Conservation (phyloP, 2,888 invertebrate genomes). For the Melipona beecheii region DNA sequence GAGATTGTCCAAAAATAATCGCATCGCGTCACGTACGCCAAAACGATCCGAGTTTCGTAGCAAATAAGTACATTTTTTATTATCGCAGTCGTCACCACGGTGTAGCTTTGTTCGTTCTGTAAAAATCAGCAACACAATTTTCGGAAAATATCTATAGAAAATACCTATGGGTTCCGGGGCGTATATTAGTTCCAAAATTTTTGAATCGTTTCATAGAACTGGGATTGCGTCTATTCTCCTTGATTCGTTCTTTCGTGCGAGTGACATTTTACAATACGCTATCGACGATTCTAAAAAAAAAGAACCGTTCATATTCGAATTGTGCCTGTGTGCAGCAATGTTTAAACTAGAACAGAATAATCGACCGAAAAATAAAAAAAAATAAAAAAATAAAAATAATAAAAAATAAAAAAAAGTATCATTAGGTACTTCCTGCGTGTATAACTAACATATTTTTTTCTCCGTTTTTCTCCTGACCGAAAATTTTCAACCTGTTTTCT, state of each 20-base stretch:
- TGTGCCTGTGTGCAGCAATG: constrained; percentile 65
- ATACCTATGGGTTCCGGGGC: no score
- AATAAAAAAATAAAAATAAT: constrained; percentile 4
- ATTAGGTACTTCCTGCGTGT: constrained; percentile 49
- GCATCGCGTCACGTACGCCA: background rate
- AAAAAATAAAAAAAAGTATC: constrained; percentile 25
- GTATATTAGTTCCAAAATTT: no score
- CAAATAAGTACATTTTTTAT: background rate
- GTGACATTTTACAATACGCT: background rate
- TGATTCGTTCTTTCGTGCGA: background rate
- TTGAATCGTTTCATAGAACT: background rate
- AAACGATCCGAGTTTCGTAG: constrained; percentile 3
- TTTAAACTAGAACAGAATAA: constrained; percentile 71
- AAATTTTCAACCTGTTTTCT: background rate
- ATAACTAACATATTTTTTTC: constrained; percentile 11
- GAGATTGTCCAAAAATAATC: constrained; percentile 20
- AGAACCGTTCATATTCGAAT: background rate
- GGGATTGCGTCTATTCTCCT: background rate
- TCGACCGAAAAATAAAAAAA: constrained; percentile 12
- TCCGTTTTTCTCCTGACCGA: background rate
- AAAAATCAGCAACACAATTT: background rate
- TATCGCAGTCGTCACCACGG: background rate
- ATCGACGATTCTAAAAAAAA: background rate
- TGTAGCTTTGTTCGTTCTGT: background rate
- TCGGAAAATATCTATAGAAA: background rate